Evolutionary conservation across 2,888 invertebrate genomes (phyloP).

Genomic region (Sturmia bella): DNA sequence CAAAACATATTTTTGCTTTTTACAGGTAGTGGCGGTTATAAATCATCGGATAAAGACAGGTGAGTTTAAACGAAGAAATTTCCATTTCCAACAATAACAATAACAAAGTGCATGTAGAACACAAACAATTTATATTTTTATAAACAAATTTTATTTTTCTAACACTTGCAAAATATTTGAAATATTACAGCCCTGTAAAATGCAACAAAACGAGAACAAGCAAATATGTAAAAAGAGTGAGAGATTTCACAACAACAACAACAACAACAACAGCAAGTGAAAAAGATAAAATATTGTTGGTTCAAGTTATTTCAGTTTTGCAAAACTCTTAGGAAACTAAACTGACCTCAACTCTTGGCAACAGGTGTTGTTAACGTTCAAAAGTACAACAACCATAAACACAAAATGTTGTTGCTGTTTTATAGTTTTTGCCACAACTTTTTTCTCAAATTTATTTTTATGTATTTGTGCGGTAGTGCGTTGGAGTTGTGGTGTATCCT

Average conservation of each 20-base stretch:
- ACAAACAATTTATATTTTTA: constrained; percentile 41
- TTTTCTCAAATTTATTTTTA: constrained; percentile 1
- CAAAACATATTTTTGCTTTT: constrained; percentile 73
- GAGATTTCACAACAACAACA: constrained; percentile 1
- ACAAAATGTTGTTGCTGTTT: not conserved
- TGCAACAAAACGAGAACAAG: not conserved
- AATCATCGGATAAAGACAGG: constrained; percentile 92
- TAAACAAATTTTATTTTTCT: constrained; percentile 41
- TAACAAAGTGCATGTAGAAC: no score
- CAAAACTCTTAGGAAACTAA: not conserved
- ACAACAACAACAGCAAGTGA: not conserved
- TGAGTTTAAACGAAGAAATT: constrained; percentile 81
- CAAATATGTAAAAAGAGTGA: constrained; percentile 1
- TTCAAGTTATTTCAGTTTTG: constrained; percentile 51
- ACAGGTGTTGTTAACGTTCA: constrained; percentile 59
- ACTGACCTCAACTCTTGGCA: constrained; percentile 57
- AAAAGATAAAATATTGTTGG: constrained; percentile 16
- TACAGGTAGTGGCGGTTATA: constrained; percentile 91
- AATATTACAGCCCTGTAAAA: constrained; percentile 16
- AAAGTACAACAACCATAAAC: constrained; percentile 5
- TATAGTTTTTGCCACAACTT: constrained; percentile 42
- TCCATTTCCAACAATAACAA: constrained; percentile 1
- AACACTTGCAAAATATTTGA: constrained; percentile 46
- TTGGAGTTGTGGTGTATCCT: constrained; percentile 26
- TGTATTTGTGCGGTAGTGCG: constrained; percentile 1